These are phyloP conservation scores for Oreocharis arfaki DNA, from an alignment of 2,113 vertebrate species.

Conservation along the genomic window DNA sequence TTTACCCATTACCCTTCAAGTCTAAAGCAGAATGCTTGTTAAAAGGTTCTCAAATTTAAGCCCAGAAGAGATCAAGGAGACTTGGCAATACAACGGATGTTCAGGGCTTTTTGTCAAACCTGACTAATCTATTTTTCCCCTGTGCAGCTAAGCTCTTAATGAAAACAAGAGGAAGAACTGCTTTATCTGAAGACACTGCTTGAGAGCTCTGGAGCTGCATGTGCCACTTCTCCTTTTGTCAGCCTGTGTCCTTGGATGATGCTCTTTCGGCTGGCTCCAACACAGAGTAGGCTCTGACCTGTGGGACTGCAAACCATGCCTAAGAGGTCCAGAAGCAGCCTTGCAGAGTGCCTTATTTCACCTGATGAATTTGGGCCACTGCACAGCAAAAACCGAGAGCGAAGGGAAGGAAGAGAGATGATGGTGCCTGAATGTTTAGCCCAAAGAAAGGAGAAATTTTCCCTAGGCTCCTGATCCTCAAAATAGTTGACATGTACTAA, in stretches of 20 bases:
- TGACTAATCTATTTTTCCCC: slow-evolving; percentile 54
- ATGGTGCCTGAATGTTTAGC: background rate
- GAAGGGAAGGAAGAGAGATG: background rate
- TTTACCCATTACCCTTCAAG: background rate
- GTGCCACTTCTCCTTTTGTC: background rate
- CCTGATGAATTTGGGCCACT: background rate
- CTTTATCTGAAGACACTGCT: background rate
- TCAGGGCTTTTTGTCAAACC: slow-evolving; percentile 52
- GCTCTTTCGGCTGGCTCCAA: background rate
- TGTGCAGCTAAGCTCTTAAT: slow-evolving; percentile 39
- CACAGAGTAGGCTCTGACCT: background rate
- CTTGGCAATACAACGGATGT: slow-evolving; percentile 46
- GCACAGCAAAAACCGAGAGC: background rate
- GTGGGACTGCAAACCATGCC: background rate
- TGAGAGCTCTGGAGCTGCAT: background rate
- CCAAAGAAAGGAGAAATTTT: background rate
- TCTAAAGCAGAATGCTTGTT: slow-evolving; percentile 44
- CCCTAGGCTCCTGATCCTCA: background rate
- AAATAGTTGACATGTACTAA: background rate
- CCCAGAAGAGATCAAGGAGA: slow-evolving; percentile 58
- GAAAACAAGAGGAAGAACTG: background rate
- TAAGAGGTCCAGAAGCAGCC: background rate
- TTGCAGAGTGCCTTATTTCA: background rate
- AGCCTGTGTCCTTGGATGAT: background rate
- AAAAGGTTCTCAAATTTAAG: slow-evolving; percentile 51